phyloP scores from a whole-genome alignment of 2,113 vertebrate species.

The Hippoglossus stenolepis region DNA sequence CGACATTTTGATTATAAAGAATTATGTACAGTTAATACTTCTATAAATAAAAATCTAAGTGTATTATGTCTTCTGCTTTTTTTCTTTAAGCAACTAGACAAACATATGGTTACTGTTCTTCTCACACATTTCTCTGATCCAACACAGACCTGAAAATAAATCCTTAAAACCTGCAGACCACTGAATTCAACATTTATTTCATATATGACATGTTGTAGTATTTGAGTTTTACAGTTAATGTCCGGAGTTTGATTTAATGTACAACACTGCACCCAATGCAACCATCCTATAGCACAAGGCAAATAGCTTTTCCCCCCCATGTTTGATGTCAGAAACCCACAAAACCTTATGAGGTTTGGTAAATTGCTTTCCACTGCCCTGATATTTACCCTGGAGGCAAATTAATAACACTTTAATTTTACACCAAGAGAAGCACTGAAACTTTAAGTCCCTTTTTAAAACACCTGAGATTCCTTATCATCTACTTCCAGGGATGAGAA shows the following conservation, averaged over 20 bases:
- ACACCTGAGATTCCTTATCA: slow-evolving; percentile 29
- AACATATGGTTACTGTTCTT: not conserved
- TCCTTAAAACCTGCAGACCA: not conserved
- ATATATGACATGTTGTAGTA: not conserved
- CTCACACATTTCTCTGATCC: not conserved
- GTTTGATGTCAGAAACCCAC: slow-evolving; percentile 1
- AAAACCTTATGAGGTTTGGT: not conserved
- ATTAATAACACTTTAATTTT: not conserved
- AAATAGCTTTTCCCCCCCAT: slow-evolving; percentile 24
- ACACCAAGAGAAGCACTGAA: not conserved
- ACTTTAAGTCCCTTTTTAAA: slow-evolving; percentile 21
- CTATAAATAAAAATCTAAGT: slow-evolving; percentile 71
- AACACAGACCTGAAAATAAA: slow-evolving; percentile 6
- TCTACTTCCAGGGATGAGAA: not conserved
- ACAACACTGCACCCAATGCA: slow-evolving; percentile 7
- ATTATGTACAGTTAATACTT: slow-evolving; percentile 74
- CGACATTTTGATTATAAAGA: slow-evolving; percentile 56
- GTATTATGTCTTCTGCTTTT: slow-evolving; percentile 32
- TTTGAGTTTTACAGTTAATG: not conserved
- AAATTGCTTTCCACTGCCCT: too few species aligned
- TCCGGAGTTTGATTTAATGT: slow-evolving; percentile 25
- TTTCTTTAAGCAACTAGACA: not conserved
- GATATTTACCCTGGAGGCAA: slow-evolving; percentile 1
- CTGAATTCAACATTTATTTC: slow-evolving; percentile 52
- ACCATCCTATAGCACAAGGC: slow-evolving; percentile 1